phyloP scores from a whole-genome alignment of 2,888 invertebrate species.

The Lasius fuliginosus region DNA sequence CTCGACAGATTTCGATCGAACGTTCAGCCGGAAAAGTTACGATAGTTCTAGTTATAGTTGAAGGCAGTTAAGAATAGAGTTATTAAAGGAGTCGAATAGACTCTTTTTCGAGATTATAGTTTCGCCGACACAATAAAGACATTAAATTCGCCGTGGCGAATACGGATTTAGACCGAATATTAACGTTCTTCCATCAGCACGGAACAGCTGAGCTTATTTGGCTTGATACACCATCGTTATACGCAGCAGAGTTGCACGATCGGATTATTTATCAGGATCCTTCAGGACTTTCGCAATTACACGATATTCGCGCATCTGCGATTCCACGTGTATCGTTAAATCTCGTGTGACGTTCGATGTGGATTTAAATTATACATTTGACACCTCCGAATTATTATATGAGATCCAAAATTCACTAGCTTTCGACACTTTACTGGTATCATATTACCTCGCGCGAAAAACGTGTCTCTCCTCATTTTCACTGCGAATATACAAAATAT shows the following conservation, averaged over 20 bases:
- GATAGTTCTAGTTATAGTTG: not conserved
- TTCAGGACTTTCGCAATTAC: not conserved
- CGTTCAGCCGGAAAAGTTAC: not conserved
- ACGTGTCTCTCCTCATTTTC: conserved; percentile 7
- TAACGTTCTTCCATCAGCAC: conserved; percentile 81
- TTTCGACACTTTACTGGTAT: conserved; percentile 26
- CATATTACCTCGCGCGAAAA: not conserved
- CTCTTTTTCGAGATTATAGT: not conserved
- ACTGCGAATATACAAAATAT: conserved; percentile 1
- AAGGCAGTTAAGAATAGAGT: not conserved
- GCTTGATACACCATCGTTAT: conserved; percentile 70
- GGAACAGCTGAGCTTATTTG: conserved; percentile 80
- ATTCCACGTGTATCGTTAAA: not conserved
- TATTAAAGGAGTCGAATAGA: not conserved
- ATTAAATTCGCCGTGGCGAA: conserved; percentile 55
- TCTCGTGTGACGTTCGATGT: not conserved
- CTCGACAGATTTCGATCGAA: not conserved
- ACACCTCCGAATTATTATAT: not conserved
- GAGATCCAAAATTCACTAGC: conserved; percentile 6
- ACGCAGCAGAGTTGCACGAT: conserved; percentile 29
- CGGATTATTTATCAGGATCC: not conserved
- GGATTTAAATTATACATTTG: conserved; percentile 8
- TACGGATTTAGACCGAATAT: conserved; percentile 84
- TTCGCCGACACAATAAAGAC: conserved; percentile 46
- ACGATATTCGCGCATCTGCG: not conserved